These are phyloP conservation scores for Psammodynastes pulverulentus DNA, from an alignment of 2,113 vertebrate genomes.

Conservation along the genomic window DNA sequence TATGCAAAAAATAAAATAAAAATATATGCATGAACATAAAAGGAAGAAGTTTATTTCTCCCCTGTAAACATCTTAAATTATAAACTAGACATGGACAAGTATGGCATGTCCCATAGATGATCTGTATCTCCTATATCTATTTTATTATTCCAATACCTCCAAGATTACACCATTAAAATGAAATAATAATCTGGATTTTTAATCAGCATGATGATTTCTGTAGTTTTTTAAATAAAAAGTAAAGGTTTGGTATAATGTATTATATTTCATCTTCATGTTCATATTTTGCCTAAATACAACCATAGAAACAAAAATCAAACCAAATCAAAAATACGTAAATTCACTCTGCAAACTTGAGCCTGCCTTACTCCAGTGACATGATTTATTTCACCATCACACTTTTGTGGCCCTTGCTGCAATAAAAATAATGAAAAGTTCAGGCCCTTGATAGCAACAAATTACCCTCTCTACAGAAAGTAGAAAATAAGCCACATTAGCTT, in stretches of 20 bases:
- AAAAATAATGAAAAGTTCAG: neutral
- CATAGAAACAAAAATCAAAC: neutral
- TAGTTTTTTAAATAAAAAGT: neutral
- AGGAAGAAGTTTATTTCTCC: neutral
- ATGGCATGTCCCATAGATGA: neutral
- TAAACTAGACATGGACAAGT: neutral
- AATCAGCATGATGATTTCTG: neutral
- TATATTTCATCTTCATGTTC: neutral
- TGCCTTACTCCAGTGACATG: neutral
- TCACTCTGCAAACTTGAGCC: neutral
- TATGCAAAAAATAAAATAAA: too few species aligned
- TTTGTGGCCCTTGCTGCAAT: neutral
- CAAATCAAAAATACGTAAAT: neutral
- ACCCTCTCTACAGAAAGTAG: neutral
- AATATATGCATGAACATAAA: neutral
- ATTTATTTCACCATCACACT: neutral
- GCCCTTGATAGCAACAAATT: neutral
- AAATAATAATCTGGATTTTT: neutral
- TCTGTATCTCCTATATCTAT: neutral
- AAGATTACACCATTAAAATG: neutral
- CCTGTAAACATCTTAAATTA: neutral
- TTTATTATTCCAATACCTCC: neutral
- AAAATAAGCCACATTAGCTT: neutral
- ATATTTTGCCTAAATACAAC: neutral
- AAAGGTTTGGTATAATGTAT: neutral